Conservation (phyloP, 2,888 invertebrate species). For the Zhuqinia jingwanae region DNA sequence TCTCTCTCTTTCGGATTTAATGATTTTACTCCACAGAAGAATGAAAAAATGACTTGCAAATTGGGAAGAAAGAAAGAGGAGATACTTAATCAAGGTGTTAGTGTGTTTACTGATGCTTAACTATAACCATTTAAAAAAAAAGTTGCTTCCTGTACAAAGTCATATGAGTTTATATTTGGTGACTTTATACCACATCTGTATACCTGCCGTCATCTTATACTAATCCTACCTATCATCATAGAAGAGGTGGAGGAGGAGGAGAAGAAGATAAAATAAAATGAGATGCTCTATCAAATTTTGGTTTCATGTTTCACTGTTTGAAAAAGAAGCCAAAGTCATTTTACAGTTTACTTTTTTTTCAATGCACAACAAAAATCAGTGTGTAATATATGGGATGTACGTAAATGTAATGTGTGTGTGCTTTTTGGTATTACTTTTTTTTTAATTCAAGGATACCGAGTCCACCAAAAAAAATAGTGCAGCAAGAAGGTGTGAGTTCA, state of each 20-base stretch:
- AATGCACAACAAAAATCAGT: neutral
- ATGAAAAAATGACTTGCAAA: too few species aligned
- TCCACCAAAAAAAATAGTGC: conserved; percentile 51
- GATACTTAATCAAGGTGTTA: conserved; percentile 31
- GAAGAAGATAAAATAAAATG: too few species aligned
- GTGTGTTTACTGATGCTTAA: conserved; percentile 31
- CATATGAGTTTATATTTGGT: neutral
- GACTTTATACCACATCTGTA: conserved; percentile 15
- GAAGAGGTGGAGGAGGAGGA: too few species aligned
- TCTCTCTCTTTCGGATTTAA: neutral
- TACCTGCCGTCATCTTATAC: too few species aligned
- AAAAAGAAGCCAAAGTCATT: conserved; percentile 26
- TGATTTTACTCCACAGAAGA: neutral
- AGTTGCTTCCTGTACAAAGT: conserved; percentile 5
- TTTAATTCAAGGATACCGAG: neutral
- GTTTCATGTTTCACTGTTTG: conserved; percentile 7
- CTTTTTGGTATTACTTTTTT: neutral
- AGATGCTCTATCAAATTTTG: neutral
- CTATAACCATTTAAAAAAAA: neutral
- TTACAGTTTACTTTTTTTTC: conserved; percentile 15
- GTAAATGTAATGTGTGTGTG: too few species aligned
- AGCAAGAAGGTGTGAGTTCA: conserved; percentile 34
- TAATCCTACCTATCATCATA: too few species aligned
- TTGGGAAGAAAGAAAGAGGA: too few species aligned
- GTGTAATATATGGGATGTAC: neutral